Percentiles rank a stretch among this genome's conserved stretches.
phyloP scores from a whole-genome alignment of 2,888 invertebrate species.

The Neoitamus cyanurus region DNA sequence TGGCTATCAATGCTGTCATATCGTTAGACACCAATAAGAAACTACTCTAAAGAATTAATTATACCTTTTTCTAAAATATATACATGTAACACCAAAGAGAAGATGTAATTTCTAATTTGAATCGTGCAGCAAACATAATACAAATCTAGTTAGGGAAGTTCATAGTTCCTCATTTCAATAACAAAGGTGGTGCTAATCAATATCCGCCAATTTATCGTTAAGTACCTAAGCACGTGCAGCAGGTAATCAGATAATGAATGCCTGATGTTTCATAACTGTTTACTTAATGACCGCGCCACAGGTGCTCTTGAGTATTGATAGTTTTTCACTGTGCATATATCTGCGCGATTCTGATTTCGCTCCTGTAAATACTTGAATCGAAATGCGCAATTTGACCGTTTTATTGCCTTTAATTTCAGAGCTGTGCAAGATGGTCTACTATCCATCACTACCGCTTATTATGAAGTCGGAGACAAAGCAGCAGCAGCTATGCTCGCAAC shows the following conservation, averaged over 20 bases:
- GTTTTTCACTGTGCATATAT: background rate
- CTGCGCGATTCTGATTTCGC: background rate
- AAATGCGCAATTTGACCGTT: background rate
- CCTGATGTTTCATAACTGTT: background rate
- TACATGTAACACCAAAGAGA: no score
- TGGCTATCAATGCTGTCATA: no score
- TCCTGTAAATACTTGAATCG: background rate
- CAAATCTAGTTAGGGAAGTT: background rate
- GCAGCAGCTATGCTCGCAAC: slow-evolving; percentile 61
- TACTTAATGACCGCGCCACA: background rate
- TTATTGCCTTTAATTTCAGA: slow-evolving; percentile 62
- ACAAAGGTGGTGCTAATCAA: background rate
- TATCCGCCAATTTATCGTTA: background rate
- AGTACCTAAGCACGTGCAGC: background rate
- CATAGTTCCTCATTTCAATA: background rate
- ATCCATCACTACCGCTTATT: slow-evolving; percentile 64
- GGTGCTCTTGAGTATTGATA: background rate
- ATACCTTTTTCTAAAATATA: no score
- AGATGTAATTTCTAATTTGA: no score
- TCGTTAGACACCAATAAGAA: no score
- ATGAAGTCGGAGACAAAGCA: slow-evolving; percentile 65
- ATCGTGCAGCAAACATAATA: background rate
- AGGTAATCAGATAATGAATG: background rate
- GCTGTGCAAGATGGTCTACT: slow-evolving; percentile 65
- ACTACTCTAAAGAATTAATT: no score